Base-by-base conservation (phyloP, 2,797 vertebrate genomes). In the Poecile montanus region DNA sequence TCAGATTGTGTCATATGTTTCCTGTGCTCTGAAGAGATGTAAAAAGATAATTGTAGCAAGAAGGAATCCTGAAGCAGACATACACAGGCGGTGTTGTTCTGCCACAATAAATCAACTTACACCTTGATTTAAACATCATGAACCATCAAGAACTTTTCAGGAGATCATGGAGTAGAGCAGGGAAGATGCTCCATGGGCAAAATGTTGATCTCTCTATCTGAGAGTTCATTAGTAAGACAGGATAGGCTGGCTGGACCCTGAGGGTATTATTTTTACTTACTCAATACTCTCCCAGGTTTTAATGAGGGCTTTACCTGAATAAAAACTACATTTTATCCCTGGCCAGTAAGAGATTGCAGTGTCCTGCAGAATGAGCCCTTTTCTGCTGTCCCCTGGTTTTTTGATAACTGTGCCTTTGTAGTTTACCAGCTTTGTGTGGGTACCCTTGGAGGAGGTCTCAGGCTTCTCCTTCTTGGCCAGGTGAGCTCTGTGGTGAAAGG, bases 1-100 rank as follows among this genome's bases (percentile, higher is more conserved):
- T 95, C 95, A 94, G 88, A 90, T 94, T 77, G 40, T 94, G 91
- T 96, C 71, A 32, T 94, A 90, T 96, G 93, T 90, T 93, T 96
- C 83, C 65, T 88, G 42, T 23, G 91, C 83, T 96, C 80, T 74
- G 78, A 88, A 67, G 72, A 67, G 86, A 85, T 91, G 88, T 21
- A 62, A 67, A 89, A 81, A 58, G 42, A 84, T 30, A 73, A 47
- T 32, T 16, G 38, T 16, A 57, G 71, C 21, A 68, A 48, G 74
- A 53, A 73, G 90, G 85, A 45, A 70, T 90, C 67, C 85, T 76
- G 57, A 30, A 93, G 77, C 80, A 91, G 83, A 38, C 44, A 1
- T 6, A 29, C 34, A 29, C 42, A 21, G 48, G 19, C 36, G 0
- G 3, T 30, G 74, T 42, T 91, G 70, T 94, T 93, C 88, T 72